These are phyloP conservation scores for Sphecodes monilicornis DNA, from an alignment of 2,888 invertebrate species.

Conservation along the genomic window DNA sequence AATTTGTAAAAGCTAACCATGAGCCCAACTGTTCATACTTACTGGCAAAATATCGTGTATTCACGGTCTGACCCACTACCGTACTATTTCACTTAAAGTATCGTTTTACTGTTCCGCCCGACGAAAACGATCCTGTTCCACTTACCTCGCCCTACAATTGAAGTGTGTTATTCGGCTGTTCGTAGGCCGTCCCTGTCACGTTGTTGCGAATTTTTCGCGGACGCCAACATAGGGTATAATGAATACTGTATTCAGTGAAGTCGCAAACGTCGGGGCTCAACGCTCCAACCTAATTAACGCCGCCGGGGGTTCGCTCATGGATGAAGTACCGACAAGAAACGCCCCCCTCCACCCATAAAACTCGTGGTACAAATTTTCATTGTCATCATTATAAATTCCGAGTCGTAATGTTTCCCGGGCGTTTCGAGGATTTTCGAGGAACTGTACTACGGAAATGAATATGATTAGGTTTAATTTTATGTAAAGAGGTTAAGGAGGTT, in stretches of 20 bases:
- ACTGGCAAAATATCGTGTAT: neutral
- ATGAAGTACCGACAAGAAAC: conserved; percentile 29
- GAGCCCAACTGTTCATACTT: neutral
- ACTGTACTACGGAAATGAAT: conserved; percentile 50
- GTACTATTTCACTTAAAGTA: neutral
- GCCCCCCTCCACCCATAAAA: neutral
- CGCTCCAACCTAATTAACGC: conserved; percentile 43
- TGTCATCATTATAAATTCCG: conserved; percentile 57
- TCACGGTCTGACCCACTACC: neutral
- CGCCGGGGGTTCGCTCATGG: neutral
- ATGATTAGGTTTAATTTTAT: conserved; percentile 59
- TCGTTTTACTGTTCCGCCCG: neutral
- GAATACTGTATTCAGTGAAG: conserved; percentile 10
- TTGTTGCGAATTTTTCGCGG: neutral
- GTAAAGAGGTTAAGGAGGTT: conserved; percentile 59
- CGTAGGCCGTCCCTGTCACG: neutral
- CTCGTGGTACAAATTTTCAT: conserved; percentile 55
- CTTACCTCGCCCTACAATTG: neutral
- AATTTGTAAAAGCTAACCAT: neutral
- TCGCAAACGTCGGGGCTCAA: conserved; percentile 19
- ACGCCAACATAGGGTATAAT: neutral
- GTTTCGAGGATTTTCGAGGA: conserved; percentile 54
- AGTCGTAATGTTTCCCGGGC: conserved; percentile 28
- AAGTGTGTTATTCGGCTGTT: neutral
- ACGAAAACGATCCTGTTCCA: neutral